Conservation (phyloP, 2,113 vertebrate genomes). For the Actenoides hombroni region DNA sequence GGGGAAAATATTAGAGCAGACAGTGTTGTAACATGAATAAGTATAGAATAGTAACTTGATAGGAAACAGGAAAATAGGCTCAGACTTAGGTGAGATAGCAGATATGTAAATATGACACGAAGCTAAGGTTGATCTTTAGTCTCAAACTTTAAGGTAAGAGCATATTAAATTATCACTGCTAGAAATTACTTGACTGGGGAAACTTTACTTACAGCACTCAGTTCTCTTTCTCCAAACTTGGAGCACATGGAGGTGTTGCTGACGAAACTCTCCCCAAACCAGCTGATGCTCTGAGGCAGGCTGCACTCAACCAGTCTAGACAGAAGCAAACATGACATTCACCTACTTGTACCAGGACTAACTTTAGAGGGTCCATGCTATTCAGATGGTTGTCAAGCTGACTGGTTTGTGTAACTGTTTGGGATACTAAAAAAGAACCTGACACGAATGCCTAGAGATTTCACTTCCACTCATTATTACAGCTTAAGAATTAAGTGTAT, state of each 20-base stretch:
- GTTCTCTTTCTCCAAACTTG: background rate
- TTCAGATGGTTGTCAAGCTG: background rate
- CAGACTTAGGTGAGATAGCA: slow-evolving; percentile 8
- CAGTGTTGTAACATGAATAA: background rate
- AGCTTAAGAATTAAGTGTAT: background rate
- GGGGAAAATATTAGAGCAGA: slow-evolving; percentile 26
- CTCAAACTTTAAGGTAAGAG: background rate
- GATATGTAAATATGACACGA: background rate
- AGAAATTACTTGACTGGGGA: background rate
- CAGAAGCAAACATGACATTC: background rate
- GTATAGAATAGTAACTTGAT: background rate
- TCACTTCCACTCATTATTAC: background rate
- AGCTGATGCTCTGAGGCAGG: background rate
- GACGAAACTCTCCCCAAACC: background rate
- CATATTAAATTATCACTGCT: background rate
- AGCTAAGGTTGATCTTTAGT: background rate
- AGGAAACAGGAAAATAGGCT: background rate
- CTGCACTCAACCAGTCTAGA: background rate
- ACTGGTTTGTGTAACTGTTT: background rate
- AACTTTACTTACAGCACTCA: background rate
- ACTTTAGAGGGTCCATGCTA: background rate
- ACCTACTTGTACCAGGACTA: rapidly evolving
- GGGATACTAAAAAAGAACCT: background rate
- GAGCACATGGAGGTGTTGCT: rapidly evolving
- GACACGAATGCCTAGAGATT: background rate